These are phyloP conservation scores for Labeo rohita DNA, from an alignment of 2,113 vertebrate genomes.

Conservation along the genomic window DNA sequence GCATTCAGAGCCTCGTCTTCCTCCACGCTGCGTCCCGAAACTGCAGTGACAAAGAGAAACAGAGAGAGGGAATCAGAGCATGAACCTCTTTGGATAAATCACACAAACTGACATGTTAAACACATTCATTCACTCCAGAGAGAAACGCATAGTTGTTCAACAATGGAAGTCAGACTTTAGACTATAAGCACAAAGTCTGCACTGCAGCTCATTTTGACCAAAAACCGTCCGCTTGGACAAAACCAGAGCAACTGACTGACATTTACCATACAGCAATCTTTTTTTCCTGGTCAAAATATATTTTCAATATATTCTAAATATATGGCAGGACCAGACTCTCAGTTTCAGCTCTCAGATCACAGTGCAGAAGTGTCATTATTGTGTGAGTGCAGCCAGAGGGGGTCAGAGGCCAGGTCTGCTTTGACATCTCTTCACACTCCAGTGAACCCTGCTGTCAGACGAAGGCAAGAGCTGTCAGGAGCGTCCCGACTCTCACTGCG, in stretches of 20 bases:
- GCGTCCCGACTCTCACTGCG: not conserved
- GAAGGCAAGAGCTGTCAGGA: not conserved
- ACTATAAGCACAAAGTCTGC: not conserved
- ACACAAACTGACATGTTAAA: not conserved
- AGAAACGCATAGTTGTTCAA: not conserved
- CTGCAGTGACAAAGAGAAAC: slow-evolving; percentile 68
- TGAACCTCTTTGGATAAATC: not conserved
- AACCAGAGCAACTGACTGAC: not conserved
- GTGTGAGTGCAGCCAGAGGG: not conserved
- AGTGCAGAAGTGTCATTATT: not conserved
- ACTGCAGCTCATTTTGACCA: not conserved
- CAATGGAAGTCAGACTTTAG: not conserved
- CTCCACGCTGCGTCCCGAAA: slow-evolving; percentile 96
- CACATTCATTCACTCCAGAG: not conserved
- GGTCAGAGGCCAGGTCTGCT: slow-evolving; percentile 19
- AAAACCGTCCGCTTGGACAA: not conserved
- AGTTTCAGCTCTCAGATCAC: not conserved
- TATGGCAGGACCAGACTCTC: too few relatives aligned
- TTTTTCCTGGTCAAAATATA: too few relatives aligned
- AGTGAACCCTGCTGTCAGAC: slow-evolving; percentile 30
- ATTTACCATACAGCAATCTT: too few relatives aligned
- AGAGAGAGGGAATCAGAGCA: not conserved
- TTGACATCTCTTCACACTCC: slow-evolving; percentile 24
- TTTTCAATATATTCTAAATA: too few relatives aligned
- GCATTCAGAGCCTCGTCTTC: slow-evolving; percentile 94